Conservation (phyloP, 1,140 invertebrate genomes). For the Megalopta genalis region DNA sequence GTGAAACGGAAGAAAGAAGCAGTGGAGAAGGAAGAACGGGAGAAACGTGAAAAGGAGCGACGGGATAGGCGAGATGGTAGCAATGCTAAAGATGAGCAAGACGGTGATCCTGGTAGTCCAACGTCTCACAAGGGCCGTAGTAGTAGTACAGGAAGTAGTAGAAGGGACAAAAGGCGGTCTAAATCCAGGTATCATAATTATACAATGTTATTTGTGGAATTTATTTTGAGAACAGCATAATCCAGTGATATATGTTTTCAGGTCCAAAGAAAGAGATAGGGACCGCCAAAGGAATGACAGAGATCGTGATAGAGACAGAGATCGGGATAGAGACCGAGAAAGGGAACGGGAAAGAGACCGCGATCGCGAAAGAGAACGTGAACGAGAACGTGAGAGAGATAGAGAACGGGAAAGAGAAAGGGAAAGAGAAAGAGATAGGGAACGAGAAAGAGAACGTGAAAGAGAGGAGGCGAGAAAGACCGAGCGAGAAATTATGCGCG, state of each 20-base stretch:
- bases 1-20: slow-evolving; percentile 81
- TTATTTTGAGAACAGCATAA: background rate
- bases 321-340: slow-evolving; percentile 71
- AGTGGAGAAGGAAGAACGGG: slow-evolving; percentile 78
- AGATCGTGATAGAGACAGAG: slow-evolving; percentile 78
- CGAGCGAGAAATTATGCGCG: slow-evolving; percentile 84
- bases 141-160: slow-evolving; percentile 71
- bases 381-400: slow-evolving; percentile 72
- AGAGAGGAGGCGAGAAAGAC: slow-evolving; percentile 81
- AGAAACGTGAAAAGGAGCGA: slow-evolving; percentile 76
- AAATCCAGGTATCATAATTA: slow-evolving; percentile 76
- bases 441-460: slow-evolving; percentile 74
- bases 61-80: slow-evolving; percentile 71
- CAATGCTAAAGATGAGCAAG: slow-evolving; percentile 77
- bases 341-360: slow-evolving; percentile 68
- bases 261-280: slow-evolving; percentile 77
- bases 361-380: slow-evolving; percentile 70
- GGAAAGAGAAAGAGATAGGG: slow-evolving; percentile 68
- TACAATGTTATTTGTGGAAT: background rate
- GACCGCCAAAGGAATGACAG: slow-evolving; percentile 78
- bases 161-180: slow-evolving; percentile 78
- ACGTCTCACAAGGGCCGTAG: slow-evolving; percentile 72
- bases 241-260: background rate
- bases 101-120: slow-evolving; percentile 77
- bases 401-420: slow-evolving; percentile 68